These are phyloP conservation scores for Drosophila kanapiae DNA, from an alignment of 1,140 invertebrate species.

Conservation along the genomic window DNA sequence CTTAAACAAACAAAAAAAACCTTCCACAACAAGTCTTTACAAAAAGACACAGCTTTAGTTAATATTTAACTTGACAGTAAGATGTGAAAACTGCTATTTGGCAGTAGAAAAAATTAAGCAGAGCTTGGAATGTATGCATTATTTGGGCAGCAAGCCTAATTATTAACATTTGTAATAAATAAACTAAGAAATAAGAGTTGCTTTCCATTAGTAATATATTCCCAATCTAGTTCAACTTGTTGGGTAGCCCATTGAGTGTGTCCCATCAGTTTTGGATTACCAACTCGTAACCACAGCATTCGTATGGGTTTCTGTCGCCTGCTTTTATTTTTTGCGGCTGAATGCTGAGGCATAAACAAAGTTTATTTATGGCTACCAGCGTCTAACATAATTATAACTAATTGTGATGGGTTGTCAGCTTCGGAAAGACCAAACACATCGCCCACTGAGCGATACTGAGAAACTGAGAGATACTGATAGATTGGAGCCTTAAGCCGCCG, in stretches of 20 bases:
- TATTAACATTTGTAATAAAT: not conserved
- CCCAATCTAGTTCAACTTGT: conserved; percentile 1
- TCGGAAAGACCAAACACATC: conserved; percentile 46
- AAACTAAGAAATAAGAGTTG: not conserved
- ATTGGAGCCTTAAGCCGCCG: not conserved
- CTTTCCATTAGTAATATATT: not conserved
- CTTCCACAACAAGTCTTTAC: not conserved
- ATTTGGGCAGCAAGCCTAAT: not conserved
- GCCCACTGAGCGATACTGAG: conserved; percentile 37
- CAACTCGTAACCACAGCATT: conserved; percentile 44
- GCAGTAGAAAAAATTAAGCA: not conserved
- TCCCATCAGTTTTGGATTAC: conserved; percentile 48
- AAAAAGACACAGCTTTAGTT: not conserved
- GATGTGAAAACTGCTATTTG: conserved; percentile 21
- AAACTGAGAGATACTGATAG: conserved; percentile 21
- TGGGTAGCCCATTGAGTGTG: conserved; percentile 14
- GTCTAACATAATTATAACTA: conserved; percentile 77
- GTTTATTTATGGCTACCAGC: conserved; percentile 56
- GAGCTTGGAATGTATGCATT: conserved; percentile 1
- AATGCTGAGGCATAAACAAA: conserved; percentile 25
- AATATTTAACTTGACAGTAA: conserved; percentile 23
- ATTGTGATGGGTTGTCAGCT: conserved; percentile 65
- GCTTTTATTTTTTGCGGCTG: conserved; percentile 24
- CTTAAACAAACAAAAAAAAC: conserved; percentile 4
- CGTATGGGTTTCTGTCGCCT: conserved; percentile 55